phyloP scores from a whole-genome alignment of 2,888 invertebrate genomes.

The Himalopsyche kuldschensis region DNA sequence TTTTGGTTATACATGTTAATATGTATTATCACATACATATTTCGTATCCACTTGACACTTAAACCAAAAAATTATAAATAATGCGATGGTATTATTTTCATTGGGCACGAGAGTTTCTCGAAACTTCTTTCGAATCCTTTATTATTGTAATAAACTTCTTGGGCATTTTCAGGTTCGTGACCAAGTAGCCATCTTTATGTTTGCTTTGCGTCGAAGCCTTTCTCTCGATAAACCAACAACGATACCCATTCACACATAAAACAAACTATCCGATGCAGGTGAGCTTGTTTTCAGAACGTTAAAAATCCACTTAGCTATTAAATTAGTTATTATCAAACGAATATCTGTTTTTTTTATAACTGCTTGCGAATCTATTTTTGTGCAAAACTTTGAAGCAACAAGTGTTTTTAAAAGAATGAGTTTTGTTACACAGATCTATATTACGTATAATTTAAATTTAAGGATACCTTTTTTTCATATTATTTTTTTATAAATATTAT shows the following conservation, averaged over 20 bases:
- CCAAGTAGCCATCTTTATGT: conserved; percentile 15
- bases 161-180: conserved; percentile 12
- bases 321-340: not conserved
- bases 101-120: not conserved
- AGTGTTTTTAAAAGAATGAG: too few relatives aligned
- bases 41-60: not conserved
- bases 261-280: not conserved
- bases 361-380: too few relatives aligned
- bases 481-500: too few relatives aligned
- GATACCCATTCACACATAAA: not conserved
- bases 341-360: too few relatives aligned
- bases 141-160: not conserved
- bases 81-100: not conserved
- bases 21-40: not conserved
- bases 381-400: too few relatives aligned
- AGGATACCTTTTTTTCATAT: too few relatives aligned
- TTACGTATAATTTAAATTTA: too few relatives aligned
- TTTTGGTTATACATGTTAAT: too few relatives aligned
- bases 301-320: not conserved
- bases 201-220: not conserved
- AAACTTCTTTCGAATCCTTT: not conserved
- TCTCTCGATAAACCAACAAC: not conserved
- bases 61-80: not conserved
- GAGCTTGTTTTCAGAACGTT: not conserved
- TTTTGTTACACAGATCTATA: too few relatives aligned